A percentile compares a stretch with the other conserved stretches of the same genome.
Evolutionary conservation across 2,113 vertebrate genomes (phyloP).

Genomic region (Callaeas wilsoni): DNA sequence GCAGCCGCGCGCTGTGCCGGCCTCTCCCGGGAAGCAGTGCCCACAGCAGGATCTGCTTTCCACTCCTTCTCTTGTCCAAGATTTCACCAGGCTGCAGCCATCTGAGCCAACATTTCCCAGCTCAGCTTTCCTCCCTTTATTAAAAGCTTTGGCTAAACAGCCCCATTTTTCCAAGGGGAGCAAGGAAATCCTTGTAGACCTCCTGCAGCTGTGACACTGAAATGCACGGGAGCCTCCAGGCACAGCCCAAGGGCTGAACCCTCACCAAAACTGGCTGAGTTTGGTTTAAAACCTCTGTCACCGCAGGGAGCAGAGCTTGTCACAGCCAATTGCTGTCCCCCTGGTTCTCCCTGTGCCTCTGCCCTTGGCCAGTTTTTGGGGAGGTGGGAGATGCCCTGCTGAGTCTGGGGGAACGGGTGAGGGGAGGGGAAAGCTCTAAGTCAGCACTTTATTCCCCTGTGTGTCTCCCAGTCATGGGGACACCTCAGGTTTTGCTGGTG

Average conservation of each 20-base stretch:
- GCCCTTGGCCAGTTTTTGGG: not conserved
- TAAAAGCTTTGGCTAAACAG: not conserved
- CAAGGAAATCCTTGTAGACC: not conserved
- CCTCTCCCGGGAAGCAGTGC: conserved; percentile 1
- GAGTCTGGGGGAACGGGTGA: fast-evolving
- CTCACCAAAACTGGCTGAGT: not conserved
- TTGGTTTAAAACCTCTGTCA: not conserved
- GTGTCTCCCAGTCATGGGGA: fast-evolving
- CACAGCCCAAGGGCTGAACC: not conserved
- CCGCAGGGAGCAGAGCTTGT: fast-evolving
- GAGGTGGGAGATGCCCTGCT: not conserved
- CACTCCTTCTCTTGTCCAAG: not conserved
- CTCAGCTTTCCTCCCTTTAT: not conserved
- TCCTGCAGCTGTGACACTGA: not conserved
- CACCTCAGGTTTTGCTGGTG: not conserved
- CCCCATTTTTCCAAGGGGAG: not conserved
- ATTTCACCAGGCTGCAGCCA: not conserved
- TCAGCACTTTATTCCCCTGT: fast-evolving
- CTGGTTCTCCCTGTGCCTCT: not conserved
- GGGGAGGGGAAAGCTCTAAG: not conserved
- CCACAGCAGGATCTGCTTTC: not conserved
- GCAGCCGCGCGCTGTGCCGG: not conserved
- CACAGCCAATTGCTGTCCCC: fast-evolving
- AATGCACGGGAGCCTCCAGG: fast-evolving
- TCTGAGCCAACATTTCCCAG: not conserved